phyloP scores from a whole-genome alignment of 2,113 vertebrate species.

The Tyrannus savana region DNA sequence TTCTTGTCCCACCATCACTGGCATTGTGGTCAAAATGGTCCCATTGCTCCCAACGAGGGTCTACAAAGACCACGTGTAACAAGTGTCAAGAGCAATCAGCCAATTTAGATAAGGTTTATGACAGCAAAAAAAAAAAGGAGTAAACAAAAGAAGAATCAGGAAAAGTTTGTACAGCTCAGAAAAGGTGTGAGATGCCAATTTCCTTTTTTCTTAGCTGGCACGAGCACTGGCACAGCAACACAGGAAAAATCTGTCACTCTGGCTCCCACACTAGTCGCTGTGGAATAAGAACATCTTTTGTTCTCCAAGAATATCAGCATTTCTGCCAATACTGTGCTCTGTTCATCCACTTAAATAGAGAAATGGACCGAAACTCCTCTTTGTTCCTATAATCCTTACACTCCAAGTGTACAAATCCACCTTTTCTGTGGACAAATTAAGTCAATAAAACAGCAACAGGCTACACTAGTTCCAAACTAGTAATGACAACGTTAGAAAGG shows the following conservation, averaged over 20 bases:
- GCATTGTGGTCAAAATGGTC: conserved; percentile 94
- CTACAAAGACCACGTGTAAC: conserved; percentile 48
- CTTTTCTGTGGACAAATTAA: background rate
- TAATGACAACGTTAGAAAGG: background rate
- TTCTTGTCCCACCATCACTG: conserved; percentile 93
- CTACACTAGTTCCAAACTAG: background rate
- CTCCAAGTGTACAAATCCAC: background rate
- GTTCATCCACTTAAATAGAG: background rate
- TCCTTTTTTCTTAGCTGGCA: background rate
- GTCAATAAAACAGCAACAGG: background rate
- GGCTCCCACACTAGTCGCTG: background rate
- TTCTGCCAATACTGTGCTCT: background rate
- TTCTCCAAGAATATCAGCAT: background rate
- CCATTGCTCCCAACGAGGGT: conserved; percentile 91
- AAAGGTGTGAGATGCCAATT: background rate
- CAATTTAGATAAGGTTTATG: background rate
- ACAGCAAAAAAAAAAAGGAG: background rate
- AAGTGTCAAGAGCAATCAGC: background rate
- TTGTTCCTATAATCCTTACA: background rate
- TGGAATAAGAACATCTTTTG: background rate
- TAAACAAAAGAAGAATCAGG: background rate
- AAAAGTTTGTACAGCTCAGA: background rate
- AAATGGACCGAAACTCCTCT: background rate
- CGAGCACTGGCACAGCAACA: background rate
- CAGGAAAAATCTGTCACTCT: background rate